phyloP scores from a whole-genome alignment of 2,888 invertebrate genomes.

The Pteria penguin region DNA sequence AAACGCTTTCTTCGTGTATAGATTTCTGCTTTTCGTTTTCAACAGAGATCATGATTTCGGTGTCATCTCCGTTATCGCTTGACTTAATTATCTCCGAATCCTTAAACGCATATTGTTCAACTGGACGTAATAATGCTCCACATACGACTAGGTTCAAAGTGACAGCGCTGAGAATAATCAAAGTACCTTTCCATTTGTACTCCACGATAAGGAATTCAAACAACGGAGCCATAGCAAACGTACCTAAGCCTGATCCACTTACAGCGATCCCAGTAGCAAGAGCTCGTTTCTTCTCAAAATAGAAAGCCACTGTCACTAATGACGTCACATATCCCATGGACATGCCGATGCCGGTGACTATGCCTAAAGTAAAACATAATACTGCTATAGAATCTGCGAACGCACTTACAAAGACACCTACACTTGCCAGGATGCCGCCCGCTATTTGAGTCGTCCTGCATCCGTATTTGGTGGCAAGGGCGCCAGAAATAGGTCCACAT shows the following conservation, averaged over 20 bases:
- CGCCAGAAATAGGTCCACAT: conserved; percentile 78
- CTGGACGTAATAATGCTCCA: conserved; percentile 75
- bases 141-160: conserved; percentile 75
- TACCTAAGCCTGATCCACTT: conserved; percentile 79
- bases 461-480: conserved; percentile 77
- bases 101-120: conserved; percentile 33
- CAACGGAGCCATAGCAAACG: conserved; percentile 78
- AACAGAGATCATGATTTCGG: neutral
- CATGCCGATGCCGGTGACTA: conserved; percentile 78
- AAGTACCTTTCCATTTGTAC: conserved; percentile 78
- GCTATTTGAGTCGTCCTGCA: conserved; percentile 75
- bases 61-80: neutral
- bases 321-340: conserved; percentile 79
- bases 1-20: neutral
- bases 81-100: no score
- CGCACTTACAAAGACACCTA: conserved; percentile 74
- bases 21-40: neutral
- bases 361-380: conserved; percentile 78
- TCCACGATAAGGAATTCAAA: conserved; percentile 72
- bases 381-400: conserved; percentile 72
- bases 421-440: conserved; percentile 75
- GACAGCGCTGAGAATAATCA: conserved; percentile 77
- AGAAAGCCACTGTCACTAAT: conserved; percentile 78
- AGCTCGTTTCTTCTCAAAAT: conserved; percentile 79
- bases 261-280: conserved; percentile 80